Evolutionary conservation across 2,888 invertebrate species (phyloP).

Genomic region (Drosophila neonasuta): DNA sequence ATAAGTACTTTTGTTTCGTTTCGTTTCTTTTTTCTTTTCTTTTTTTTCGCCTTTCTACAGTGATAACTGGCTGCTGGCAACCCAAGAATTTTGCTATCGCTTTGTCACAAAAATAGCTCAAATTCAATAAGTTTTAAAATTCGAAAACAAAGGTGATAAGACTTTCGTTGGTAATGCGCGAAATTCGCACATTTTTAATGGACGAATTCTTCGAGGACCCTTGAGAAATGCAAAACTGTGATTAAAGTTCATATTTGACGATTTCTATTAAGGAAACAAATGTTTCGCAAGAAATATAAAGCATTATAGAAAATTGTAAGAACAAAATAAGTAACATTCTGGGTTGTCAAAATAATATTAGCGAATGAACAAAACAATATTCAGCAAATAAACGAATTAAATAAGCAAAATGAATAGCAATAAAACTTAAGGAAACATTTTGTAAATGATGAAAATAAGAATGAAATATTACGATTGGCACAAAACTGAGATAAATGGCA

Average conservation of each 20-base stretch:
- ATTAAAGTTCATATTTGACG: not conserved
- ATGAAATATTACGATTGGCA: not conserved
- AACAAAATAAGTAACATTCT: too few relatives aligned
- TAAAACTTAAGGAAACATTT: not conserved
- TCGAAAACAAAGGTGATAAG: not conserved
- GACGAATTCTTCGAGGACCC: not conserved
- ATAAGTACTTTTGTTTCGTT: constrained; percentile 29
- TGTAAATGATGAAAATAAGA: not conserved
- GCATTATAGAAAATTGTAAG: too few relatives aligned
- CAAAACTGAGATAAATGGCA: not conserved
- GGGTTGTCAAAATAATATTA: too few relatives aligned
- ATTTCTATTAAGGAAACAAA: too few relatives aligned
- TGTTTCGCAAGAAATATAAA: too few relatives aligned
- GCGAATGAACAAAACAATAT: too few relatives aligned
- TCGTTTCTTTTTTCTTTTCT: not conserved
- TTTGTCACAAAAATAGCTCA: not conserved
- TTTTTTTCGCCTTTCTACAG: constrained; percentile 5
- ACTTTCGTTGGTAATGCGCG: too few relatives aligned
- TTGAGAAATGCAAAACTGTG: not conserved
- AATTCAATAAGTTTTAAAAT: constrained; percentile 1
- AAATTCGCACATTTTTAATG: not conserved
- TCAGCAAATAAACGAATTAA: not conserved
- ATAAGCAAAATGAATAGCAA: not conserved
- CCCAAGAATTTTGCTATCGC: not conserved
- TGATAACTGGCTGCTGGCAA: constrained; percentile 15